Percentiles rank a stretch among this genome's conserved stretches.
Conservation (phyloP, 2,113 vertebrate species). For the rat (Rattus norvegicus) region DNA sequence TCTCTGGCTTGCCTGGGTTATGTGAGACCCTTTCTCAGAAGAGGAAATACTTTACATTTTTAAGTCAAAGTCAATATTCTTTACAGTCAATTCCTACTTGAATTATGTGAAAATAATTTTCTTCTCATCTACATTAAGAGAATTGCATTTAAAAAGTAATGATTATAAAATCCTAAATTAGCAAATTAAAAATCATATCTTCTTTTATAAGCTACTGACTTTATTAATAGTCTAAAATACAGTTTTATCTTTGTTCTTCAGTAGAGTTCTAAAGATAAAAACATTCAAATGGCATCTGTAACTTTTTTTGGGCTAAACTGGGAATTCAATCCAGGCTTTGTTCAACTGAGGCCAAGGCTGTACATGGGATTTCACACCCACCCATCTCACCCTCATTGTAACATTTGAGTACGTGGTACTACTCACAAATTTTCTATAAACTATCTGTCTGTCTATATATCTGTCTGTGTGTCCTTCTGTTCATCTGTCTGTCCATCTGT, state of each 20-base stretch:
- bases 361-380: neutral
- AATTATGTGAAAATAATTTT: slow-evolving; percentile 2
- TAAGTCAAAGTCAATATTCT: neutral
- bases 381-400: neutral
- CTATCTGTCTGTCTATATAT: no score
- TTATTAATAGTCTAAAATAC: neutral
- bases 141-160: slow-evolving; percentile 11
- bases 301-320: neutral
- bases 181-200: neutral
- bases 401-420: neutral
- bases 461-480: fast-evolving
- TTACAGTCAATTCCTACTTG: neutral
- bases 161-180: neutral
- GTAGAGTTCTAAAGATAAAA: neutral
- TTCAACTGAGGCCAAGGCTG: neutral
- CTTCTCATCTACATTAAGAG: neutral
- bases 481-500: no score
- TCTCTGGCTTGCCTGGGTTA: neutral
- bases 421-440: neutral
- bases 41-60: neutral
- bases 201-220: neutral
- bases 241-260: neutral
- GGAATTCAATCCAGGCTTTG: no score
- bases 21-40: neutral
- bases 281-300: neutral